phyloP scores from a whole-genome alignment of 1,140 invertebrate genomes.

The Neodiprion virginianus region DNA sequence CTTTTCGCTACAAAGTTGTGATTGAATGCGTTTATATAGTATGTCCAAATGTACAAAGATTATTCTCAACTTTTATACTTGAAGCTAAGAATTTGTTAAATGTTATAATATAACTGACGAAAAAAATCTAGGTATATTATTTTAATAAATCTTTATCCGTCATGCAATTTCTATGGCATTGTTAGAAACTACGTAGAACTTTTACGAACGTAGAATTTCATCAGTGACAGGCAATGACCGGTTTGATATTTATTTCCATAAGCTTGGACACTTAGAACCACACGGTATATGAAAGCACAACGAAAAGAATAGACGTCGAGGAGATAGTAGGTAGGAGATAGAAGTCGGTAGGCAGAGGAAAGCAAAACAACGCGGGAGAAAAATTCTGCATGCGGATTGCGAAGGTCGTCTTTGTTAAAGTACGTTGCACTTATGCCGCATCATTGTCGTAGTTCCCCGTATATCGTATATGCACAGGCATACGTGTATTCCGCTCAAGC shows the following conservation, averaged over 20 bases:
- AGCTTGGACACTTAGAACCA: too few relatives aligned
- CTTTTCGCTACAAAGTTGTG: too few relatives aligned
- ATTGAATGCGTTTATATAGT: background rate
- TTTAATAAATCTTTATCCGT: background rate
- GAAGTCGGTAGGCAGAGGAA: background rate
- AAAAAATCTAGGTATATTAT: background rate
- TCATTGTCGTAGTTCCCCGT: background rate
- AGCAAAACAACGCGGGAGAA: background rate
- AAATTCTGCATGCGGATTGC: background rate
- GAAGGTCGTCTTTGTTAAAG: slow-evolving; percentile 2
- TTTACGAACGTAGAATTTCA: too few relatives aligned
- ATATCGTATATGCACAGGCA: too few relatives aligned
- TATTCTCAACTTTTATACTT: slow-evolving; percentile 2
- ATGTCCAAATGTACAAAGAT: slow-evolving; percentile 3
- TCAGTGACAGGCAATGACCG: too few relatives aligned
- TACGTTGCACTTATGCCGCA: background rate
- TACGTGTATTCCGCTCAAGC: too few relatives aligned
- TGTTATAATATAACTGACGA: background rate
- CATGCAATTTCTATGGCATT: too few relatives aligned
- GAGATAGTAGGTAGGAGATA: background rate
- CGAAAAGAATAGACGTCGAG: background rate
- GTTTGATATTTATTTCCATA: too few relatives aligned
- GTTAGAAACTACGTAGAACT: too few relatives aligned
- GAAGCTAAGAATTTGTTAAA: background rate
- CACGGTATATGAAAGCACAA: too few relatives aligned